phyloP scores from a whole-genome alignment of 23 tunicate genomes.

The Halocynthia aurantium region DNA sequence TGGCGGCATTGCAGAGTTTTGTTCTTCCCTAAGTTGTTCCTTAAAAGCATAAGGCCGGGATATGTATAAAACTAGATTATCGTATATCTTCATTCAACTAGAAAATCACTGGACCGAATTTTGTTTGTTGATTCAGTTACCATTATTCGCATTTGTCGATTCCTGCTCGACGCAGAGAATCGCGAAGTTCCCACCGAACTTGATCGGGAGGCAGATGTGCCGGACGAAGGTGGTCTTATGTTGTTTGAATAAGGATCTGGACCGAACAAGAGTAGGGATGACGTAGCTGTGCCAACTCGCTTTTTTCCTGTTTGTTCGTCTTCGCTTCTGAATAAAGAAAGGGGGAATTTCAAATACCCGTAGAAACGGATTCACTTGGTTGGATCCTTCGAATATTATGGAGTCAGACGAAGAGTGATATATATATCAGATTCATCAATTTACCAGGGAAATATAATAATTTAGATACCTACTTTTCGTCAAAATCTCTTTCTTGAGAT shows the following conservation, averaged over 20 bases:
- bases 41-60: not conserved
- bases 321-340: not conserved
- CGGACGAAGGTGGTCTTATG: slow-evolving; percentile 66
- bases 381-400: no score
- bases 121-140: not conserved
- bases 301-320: not conserved
- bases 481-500: slow-evolving; percentile 2
- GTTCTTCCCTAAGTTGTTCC: slow-evolving; percentile 21
- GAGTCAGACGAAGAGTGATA: not conserved
- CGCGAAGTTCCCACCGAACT: slow-evolving; percentile 6
- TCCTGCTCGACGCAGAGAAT: slow-evolving; percentile 19
- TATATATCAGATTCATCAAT: not conserved
- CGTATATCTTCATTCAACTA: no score
- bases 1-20: not conserved
- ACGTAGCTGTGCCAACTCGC: slow-evolving; percentile 21
- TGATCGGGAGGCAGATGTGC: slow-evolving; percentile 22
- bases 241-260: slow-evolving; percentile 53
- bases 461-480: not conserved
- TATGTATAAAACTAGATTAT: no score
- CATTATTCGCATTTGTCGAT: slow-evolving; percentile 12
- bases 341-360: no score
- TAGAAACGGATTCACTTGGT: no score
- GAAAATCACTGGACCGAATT: no score
- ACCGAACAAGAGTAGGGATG: slow-evolving; percentile 47
- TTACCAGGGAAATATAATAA: no score